Evolutionary conservation across 2,113 vertebrate species (phyloP).

Genomic region (Pyrgilauda ruficollis): DNA sequence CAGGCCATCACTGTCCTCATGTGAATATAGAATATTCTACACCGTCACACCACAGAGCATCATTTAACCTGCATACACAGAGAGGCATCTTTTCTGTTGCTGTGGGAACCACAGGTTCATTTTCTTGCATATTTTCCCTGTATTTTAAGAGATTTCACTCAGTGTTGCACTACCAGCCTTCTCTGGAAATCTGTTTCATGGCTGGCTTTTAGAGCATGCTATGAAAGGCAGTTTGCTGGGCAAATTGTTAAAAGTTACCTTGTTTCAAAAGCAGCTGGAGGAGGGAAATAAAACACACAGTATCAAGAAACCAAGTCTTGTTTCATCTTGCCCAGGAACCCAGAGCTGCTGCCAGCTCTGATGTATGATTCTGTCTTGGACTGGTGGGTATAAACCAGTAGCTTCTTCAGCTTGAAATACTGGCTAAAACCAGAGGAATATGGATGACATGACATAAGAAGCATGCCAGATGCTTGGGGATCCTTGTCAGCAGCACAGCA

Average conservation of each 20-base stretch:
- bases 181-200: neutral
- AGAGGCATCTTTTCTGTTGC: neutral
- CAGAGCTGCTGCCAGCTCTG: neutral
- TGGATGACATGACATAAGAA: neutral
- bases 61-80: neutral
- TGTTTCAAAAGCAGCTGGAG: neutral
- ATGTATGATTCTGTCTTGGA: neutral
- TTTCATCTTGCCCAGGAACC: neutral
- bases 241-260: neutral
- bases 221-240: neutral
- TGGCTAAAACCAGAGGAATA: neutral
- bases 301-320: neutral
- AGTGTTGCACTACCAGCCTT: neutral
- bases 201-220: neutral
- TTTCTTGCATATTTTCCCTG: neutral
- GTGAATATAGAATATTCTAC: neutral
- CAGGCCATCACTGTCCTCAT: neutral
- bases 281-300: neutral
- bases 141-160: neutral
- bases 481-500: neutral
- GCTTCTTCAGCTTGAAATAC: neutral
- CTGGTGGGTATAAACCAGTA: neutral
- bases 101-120: slow-evolving; percentile 7
- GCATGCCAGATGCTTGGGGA: neutral
- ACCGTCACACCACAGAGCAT: neutral